Conservation (phyloP, 2,888 invertebrate species). For the Pseudococcus jackbeardsleyi region DNA sequence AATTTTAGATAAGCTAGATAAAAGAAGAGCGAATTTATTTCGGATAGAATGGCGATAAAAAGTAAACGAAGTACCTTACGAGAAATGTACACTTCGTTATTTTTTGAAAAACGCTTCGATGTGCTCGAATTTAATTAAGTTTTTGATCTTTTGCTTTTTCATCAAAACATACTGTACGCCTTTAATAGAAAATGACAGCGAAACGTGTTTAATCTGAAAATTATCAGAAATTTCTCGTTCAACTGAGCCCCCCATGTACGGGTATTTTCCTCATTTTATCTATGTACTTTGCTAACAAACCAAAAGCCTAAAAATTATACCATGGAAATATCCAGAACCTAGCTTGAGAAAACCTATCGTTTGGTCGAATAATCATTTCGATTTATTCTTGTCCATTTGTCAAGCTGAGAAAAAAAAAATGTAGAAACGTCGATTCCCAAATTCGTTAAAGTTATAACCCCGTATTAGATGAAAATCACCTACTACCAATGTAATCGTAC, state of each 20-base stretch:
- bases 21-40: constrained; percentile 51
- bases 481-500: not conserved
- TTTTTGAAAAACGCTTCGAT: constrained; percentile 45
- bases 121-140: constrained; percentile 49
- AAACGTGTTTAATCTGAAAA: constrained; percentile 48
- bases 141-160: constrained; percentile 48
- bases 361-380: not conserved
- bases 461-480: not conserved
- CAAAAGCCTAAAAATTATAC: not conserved
- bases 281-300: not conserved
- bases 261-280: not conserved
- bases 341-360: not conserved
- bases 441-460: not conserved
- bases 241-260: not conserved
- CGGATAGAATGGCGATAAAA: constrained; percentile 43
- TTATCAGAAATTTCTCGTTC: not conserved
- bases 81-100: constrained; percentile 16
- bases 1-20: constrained; percentile 48
- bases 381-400: not conserved
- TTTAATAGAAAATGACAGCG: constrained; percentile 32
- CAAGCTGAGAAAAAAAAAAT: not conserved
- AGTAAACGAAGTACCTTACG: constrained; percentile 36
- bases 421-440: constrained; percentile 8
- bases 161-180: constrained; percentile 11
- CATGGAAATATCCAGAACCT: too few relatives aligned